A percentile compares a stretch with the other conserved stretches of the same genome.
These are phyloP conservation scores for Rhagium mordax DNA, from an alignment of 2,888 invertebrate species.

Conservation along the genomic window DNA sequence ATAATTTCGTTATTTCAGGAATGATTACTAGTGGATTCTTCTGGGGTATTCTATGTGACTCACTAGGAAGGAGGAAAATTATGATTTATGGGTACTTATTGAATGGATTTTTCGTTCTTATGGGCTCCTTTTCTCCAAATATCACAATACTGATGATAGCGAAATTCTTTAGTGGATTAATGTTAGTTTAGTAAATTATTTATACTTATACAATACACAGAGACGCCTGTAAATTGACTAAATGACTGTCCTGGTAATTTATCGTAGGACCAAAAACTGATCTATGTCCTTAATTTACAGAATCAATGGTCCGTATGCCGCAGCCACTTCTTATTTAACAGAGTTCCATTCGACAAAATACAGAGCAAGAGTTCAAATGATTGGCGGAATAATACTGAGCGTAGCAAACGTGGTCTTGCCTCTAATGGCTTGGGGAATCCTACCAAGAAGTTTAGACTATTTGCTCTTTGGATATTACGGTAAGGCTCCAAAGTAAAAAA, in stretches of 20 bases:
- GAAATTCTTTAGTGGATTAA: conserved; percentile 82
- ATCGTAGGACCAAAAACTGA: no score
- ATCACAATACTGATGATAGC: conserved; percentile 79
- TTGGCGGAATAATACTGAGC: conserved; percentile 69
- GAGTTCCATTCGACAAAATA: conserved; percentile 79
- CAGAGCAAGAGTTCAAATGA: conserved; percentile 76
- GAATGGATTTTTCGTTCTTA: conserved; percentile 77
- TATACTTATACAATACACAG: no score
- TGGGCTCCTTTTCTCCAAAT: conserved; percentile 78
- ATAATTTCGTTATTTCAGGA: conserved; percentile 73
- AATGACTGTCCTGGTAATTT: no score
- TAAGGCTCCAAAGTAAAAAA: neutral
- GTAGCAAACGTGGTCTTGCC: conserved; percentile 24
- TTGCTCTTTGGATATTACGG: conserved; percentile 18
- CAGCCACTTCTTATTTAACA: conserved; percentile 79
- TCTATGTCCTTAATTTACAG: conserved; percentile 69
- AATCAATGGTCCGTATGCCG: conserved; percentile 80
- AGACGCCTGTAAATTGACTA: no score
- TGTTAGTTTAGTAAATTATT: conserved; percentile 73
- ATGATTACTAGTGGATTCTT: conserved; percentile 83
- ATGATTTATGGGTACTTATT: conserved; percentile 78
- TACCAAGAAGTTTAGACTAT: conserved; percentile 71
- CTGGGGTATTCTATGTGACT: conserved; percentile 86
- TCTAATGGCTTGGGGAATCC: conserved; percentile 76
- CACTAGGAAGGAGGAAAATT: conserved; percentile 79